A percentile compares a stretch with the other conserved stretches of the same genome.
These are phyloP conservation scores for Ladona fulva DNA, from an alignment of 1,140 invertebrate species.

Conservation along the genomic window DNA sequence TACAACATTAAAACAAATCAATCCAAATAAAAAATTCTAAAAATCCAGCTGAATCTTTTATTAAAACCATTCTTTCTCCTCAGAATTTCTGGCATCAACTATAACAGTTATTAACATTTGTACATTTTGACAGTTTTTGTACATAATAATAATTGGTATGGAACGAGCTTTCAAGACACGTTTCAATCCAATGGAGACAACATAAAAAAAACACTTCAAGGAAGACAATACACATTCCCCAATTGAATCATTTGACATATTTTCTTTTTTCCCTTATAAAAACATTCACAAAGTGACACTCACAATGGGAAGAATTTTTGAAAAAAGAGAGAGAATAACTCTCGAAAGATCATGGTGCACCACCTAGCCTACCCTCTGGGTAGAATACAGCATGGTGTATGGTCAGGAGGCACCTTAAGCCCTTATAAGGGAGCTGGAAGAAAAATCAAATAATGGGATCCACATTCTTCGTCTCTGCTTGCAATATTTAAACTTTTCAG, in stretches of 20 bases:
- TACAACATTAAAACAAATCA: no score
- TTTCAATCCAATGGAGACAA: background rate
- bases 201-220: background rate
- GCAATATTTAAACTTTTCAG: background rate
- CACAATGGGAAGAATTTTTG: no score
- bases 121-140: slow-evolving; percentile 10
- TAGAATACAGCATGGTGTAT: no score
- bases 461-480: no score
- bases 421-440: no score
- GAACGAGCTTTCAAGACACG: background rate
- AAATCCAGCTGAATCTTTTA: background rate
- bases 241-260: no score
- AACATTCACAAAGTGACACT: background rate
- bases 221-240: background rate
- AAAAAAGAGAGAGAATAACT: no score
- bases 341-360: no score
- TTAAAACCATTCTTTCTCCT: background rate
- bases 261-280: background rate
- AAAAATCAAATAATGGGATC: no score
- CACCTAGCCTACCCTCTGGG: no score
- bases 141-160: background rate
- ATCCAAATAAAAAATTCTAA: background rate
- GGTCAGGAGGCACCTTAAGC: no score
- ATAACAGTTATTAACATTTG: slow-evolving; percentile 10
- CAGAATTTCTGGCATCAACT: background rate